These are phyloP conservation scores for Herpetotheres cachinnans DNA, from an alignment of 2,113 vertebrate species.

Conservation along the genomic window DNA sequence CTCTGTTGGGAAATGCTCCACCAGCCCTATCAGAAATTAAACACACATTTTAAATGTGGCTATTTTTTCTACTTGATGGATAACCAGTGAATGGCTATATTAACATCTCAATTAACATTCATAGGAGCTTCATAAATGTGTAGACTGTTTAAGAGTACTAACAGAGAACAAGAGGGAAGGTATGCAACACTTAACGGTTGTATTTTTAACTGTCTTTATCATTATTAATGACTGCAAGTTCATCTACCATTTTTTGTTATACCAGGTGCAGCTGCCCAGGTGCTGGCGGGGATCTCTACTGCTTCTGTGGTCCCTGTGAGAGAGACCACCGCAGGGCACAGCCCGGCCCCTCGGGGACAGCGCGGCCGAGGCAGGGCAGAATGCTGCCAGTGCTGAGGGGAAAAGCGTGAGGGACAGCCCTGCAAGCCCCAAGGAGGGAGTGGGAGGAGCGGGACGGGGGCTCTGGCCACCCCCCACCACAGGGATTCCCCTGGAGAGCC, in stretches of 20 bases:
- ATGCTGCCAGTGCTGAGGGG: neutral
- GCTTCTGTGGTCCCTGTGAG: neutral
- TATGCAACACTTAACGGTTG: neutral
- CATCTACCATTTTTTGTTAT: neutral
- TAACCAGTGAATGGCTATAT: neutral
- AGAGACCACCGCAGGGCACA: neutral
- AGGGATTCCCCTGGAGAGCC: too few relatives aligned
- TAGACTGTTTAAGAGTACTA: neutral
- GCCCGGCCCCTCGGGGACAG: rapidly evolving
- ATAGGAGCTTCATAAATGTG: neutral
- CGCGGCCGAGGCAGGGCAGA: rapidly evolving
- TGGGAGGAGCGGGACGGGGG: too few relatives aligned
- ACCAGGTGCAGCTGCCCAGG: rapidly evolving
- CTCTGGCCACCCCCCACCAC: neutral
- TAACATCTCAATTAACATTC: neutral
- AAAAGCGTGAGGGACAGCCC: rapidly evolving
- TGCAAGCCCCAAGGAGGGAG: too few relatives aligned
- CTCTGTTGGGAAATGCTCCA: neutral
- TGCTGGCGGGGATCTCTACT: rapidly evolving
- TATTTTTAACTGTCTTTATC: neutral
- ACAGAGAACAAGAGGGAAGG: neutral
- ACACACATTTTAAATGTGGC: neutral
- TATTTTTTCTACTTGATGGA: neutral
- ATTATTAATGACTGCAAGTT: neutral
- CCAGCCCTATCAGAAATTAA: neutral